Base-by-base conservation (phyloP, 2,113 vertebrate species). In the Amblyopsis rosae region DNA sequence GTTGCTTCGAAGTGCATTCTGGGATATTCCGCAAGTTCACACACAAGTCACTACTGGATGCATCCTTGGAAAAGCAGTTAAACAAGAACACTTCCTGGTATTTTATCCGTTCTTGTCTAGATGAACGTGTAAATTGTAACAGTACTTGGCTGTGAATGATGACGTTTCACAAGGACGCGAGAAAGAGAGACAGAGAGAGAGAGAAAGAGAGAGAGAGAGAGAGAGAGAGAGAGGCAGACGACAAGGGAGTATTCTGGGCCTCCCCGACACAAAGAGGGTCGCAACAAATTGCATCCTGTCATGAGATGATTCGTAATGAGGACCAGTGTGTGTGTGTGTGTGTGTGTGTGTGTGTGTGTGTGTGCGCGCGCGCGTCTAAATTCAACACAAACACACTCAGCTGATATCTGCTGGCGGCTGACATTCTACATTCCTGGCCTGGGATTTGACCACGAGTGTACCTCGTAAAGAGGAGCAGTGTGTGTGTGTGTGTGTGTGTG, bases 261-360 rank as follows among this genome's bases (percentile, higher is more conserved):
- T 65, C 79, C 45, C 66, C 77, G 79, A 78, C 77, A 66, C 79
- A 80, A 79, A 82, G 87, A 81, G 66, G 82, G 79, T 26, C 67
- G 72, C 33, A 70, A 68, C 82, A 85, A 86, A 89, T 80, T 80
- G 74, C 84, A 82, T 66, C 70, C 63, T 86, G 87, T 87, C 87
- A 88, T 83, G 80, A 85, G 87, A 82, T 77, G 80, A 81, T 84
- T 83, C 72, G 75, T 86, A 87, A 86, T 82, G 72, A 88, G 80
- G 76, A 67, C 82, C 84, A 72, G 49, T 51, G 49, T 49, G 48
- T 49, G 48, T 12, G 48, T 49, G 48, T 49, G 48, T 12, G 48
- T 49, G 48, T 3, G 3, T 49, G 48, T 12, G 1, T 49, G 3
- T 12, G 12, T 49, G 48, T 49, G 48, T 49, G 48, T 48, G 53